Evolutionary conservation across 2,797 vertebrate species (phyloP), one percentile per base, ranked within the genome.

Genomic region (Botia almorhae): DNA sequence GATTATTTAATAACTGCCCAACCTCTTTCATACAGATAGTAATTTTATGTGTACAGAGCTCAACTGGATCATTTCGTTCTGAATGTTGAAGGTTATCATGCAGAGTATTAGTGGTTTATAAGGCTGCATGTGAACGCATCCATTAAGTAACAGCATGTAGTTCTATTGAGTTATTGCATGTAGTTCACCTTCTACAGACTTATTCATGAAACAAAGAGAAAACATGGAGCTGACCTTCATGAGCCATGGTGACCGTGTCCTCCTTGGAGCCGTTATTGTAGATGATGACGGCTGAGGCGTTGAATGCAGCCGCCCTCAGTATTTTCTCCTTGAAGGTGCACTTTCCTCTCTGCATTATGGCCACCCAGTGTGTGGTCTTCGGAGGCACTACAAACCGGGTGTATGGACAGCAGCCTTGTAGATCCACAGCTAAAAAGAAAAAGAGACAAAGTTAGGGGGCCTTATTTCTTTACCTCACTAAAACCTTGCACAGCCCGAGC

Each of bases 301-400:
- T 98, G 86, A 95, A 96, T n/a, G 95, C 93, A 1, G 96, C 95
- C 0, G 98, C 98, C 84, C 95, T 93, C 65, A 97, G 92, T 86
- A 99, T 99, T 92, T 99, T 99, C 91, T 99, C 97, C 82, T 93
- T 96, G 84, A 99, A 99, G 0, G 97, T 99, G 83, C 97, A 99
- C 87, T 98, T 98, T 61, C 98, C 98, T 83, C 98, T 91, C 88
- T 98, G 97, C 19, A 99, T 90, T 81, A 99, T 92, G 74, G 98
- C 97, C 74, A 98, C 96, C 97, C 98, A 99, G 87, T 96, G 96
- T 87, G 94, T 94, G 46, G 90, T 95, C 68, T 95, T 95, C 0
- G 96, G 93, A 13, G 97, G 97, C 50, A 96, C 93, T 16, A 93
- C 90, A 89, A 99, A 99, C 2, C 96, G 96, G 0, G 97, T 98